Evolutionary conservation across 2,797 vertebrate species (phyloP), one percentile per base, ranked within the genome.

Genomic region (Halcyon chelicuti): DNA sequence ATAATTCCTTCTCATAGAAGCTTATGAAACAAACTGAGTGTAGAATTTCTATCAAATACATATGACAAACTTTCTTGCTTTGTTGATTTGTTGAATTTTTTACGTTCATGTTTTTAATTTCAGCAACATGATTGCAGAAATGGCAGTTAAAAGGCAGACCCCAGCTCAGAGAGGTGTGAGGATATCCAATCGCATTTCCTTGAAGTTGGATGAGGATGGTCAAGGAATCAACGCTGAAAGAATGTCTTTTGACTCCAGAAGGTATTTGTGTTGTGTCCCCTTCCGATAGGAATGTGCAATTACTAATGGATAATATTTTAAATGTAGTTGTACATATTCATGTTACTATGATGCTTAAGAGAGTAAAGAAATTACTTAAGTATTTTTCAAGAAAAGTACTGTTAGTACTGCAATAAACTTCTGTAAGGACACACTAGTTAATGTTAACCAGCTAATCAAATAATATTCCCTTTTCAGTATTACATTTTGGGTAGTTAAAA

Each of bases 91-190:
- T 91, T 51, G 82, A 86, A 22, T 88, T 88, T 88, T 89, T 86
- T 89, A 61, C 54, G 1, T 74, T 95, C 8, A 39, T 4, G 8
- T 94, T 96, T 94, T 95, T 88, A 62, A 95, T 97, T 95, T 96
- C 97, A 99, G 99, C 76, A 95, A 95, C 2, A 97, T 99, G 72
- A 98, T 99, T 78, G 97, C 98, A 67, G 97, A 99, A 92, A 99
- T 99, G 99, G 98, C 98, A 79, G 94, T 99, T 55, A 97, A 98
- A 65, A 99, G 46, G 81, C 97, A 90, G 4, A 7, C 94, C 21
- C 77, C 74, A 28, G 62, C 18, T 47, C 97, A 97, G 71, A 76
- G 88, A 39, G 86, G 65, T 1, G 25, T 18, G 11, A 86, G 79
- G 49, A n/a, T 97, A 7, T 68, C 97, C 4, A 90, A 94, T 97